Percentiles rank a stretch among this genome's conserved stretches.
These are phyloP conservation scores for Agriopis marginaria DNA, from an alignment of 2,888 invertebrate genomes.

Conservation along the genomic window DNA sequence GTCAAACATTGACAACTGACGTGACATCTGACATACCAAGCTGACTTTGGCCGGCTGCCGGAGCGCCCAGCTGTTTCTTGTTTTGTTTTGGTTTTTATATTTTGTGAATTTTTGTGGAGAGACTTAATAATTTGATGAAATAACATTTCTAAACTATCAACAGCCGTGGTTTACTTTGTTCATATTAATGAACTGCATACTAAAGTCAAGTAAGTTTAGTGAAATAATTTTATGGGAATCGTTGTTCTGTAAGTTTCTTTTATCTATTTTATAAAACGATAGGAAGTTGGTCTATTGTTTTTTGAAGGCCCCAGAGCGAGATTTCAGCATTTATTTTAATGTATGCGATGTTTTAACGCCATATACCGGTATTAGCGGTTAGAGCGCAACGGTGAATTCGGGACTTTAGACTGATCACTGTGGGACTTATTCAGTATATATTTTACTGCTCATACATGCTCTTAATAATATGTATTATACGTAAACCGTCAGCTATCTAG, in stretches of 20 bases:
- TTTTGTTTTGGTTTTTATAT: background rate
- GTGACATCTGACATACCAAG: no score
- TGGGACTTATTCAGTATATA: background rate
- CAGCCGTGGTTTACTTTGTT: background rate
- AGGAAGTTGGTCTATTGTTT: background rate
- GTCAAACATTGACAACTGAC: background rate
- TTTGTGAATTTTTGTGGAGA: no score
- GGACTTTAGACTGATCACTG: no score
- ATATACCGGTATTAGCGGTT: no score
- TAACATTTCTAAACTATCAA: background rate
- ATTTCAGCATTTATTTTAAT: no score
- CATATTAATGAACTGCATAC: conserved; percentile 2
- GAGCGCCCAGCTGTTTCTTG: conserved; percentile 33
- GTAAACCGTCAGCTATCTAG: background rate
- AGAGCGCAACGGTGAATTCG: no score
- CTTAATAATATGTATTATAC: background rate
- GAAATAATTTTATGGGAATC: background rate
- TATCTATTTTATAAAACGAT: background rate
- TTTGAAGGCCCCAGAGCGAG: background rate
- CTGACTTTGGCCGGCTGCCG: no score
- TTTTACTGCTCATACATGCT: background rate
- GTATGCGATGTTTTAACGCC: no score
- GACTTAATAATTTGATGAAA: background rate
- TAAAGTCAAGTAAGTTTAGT: conserved; percentile 4
- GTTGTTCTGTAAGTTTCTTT: background rate